phyloP scores from a whole-genome alignment of 2,797 vertebrate genomes.

The Vireo griseus region DNA sequence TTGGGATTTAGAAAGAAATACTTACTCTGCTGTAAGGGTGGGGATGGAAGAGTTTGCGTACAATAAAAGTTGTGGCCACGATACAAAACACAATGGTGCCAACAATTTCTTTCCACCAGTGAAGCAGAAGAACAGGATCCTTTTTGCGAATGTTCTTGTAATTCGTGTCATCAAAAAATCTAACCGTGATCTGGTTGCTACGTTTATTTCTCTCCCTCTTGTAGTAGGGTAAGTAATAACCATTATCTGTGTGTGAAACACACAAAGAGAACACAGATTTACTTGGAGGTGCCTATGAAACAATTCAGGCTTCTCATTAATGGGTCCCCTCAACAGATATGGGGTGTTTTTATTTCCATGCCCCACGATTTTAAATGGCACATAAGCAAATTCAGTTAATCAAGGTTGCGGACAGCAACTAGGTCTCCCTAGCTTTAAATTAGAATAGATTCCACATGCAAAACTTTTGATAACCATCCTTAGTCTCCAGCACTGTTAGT shows the following conservation, averaged over 20 bases:
- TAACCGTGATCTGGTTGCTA: constrained; percentile 83
- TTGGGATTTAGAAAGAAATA: background rate
- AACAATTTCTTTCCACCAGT: constrained; percentile 98
- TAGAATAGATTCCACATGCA: background rate
- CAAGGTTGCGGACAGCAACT: background rate
- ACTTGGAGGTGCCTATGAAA: background rate
- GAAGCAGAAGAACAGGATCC: constrained; percentile 91
- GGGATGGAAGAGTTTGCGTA: constrained; percentile 94
- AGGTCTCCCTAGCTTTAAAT: background rate
- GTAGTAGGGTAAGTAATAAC: constrained; percentile 91
- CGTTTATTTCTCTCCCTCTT: constrained; percentile 86
- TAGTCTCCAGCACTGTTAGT: background rate
- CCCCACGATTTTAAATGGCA: background rate
- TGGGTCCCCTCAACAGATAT: background rate
- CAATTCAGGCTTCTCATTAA: background rate
- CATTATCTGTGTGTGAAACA: constrained; percentile 82
- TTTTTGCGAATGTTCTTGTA: constrained; percentile 82
- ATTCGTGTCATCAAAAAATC: constrained; percentile 71
- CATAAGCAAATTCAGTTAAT: background rate
- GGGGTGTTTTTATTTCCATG: background rate
- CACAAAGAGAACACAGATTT: background rate
- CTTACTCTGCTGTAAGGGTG: constrained; percentile 79
- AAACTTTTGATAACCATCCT: background rate
- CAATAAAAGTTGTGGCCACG: constrained; percentile 89
- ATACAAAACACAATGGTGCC: constrained; percentile 95